These are phyloP conservation scores for Penaeus vannamei DNA, from an alignment of 1,140 invertebrate genomes.

Conservation along the genomic window DNA sequence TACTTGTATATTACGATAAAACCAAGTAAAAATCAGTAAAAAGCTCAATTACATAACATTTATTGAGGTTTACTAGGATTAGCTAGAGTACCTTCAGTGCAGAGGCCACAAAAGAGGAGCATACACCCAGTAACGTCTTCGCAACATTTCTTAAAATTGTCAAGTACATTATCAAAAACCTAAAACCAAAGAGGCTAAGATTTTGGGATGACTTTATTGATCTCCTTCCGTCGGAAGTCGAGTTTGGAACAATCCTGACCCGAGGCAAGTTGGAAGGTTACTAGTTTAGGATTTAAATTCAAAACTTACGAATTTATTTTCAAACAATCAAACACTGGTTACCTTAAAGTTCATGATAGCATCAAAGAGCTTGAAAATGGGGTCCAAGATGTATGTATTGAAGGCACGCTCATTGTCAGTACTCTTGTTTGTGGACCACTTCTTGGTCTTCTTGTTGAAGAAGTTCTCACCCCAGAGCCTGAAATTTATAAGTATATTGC, in stretches of 20 bases:
- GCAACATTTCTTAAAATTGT: no score
- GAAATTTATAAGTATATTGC: slow-evolving; percentile 54
- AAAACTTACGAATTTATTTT: neutral
- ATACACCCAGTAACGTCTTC: no score
- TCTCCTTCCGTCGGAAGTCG: neutral
- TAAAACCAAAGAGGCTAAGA: neutral
- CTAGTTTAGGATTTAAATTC: neutral
- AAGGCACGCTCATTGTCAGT: slow-evolving; percentile 96
- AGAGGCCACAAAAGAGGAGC: no score
- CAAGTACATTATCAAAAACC: no score
- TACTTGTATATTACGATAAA: no score
- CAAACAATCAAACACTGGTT: neutral
- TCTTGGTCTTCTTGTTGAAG: slow-evolving; percentile 97
- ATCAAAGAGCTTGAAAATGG: slow-evolving; percentile 99
- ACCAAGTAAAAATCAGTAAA: no score
- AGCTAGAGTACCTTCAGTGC: no score
- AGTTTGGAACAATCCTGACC: neutral
- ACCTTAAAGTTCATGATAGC: slow-evolving; percentile 96
- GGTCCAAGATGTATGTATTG: slow-evolving; percentile 98
- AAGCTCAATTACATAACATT: no score
- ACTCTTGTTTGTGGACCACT: slow-evolving; percentile 93
- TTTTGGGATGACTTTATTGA: neutral
- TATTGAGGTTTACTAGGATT: no score
- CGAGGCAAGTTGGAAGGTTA: neutral
- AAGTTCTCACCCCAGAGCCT: slow-evolving; percentile 98